Evolutionary conservation across 2,113 vertebrate species (phyloP).

Genomic region (Dasyornis broadbenti): DNA sequence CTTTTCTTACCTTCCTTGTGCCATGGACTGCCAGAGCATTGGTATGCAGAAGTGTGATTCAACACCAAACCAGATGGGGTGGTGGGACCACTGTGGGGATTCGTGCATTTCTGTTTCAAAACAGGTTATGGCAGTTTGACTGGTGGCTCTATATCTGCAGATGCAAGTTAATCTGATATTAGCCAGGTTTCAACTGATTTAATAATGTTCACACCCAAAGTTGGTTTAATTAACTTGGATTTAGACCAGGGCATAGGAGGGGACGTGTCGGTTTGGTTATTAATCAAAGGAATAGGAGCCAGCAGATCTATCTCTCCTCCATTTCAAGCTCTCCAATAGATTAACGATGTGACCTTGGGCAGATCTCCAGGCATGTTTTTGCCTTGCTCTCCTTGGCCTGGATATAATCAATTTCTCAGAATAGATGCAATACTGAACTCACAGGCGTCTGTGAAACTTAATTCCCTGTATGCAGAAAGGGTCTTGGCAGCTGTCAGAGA

Average conservation of each 20-base stretch:
- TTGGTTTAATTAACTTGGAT: conserved; percentile 46
- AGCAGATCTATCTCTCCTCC: background rate
- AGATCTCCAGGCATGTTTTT: background rate
- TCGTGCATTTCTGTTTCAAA: background rate
- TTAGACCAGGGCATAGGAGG: background rate
- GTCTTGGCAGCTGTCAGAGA: conserved; percentile 19
- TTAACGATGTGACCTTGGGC: conserved; percentile 31
- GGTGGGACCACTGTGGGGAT: background rate
- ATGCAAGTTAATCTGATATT: conserved; percentile 18
- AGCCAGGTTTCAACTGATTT: conserved; percentile 20
- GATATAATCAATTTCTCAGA: conserved; percentile 53
- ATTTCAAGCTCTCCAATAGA: conserved; percentile 20
- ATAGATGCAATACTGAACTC: conserved; percentile 34
- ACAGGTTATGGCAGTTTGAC: background rate
- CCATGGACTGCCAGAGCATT: background rate
- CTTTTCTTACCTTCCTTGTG: background rate
- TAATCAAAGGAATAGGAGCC: conserved; percentile 3
- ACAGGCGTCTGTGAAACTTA: background rate
- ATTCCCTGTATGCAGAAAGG: background rate
- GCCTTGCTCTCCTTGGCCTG: background rate
- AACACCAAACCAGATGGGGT: background rate
- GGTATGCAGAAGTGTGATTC: background rate
- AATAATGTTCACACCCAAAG: conserved; percentile 16
- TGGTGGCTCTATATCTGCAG: background rate
- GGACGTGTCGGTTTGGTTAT: background rate